Conservation (phyloP, 2,888 invertebrate species). For the Hecatera dysodea region DNA sequence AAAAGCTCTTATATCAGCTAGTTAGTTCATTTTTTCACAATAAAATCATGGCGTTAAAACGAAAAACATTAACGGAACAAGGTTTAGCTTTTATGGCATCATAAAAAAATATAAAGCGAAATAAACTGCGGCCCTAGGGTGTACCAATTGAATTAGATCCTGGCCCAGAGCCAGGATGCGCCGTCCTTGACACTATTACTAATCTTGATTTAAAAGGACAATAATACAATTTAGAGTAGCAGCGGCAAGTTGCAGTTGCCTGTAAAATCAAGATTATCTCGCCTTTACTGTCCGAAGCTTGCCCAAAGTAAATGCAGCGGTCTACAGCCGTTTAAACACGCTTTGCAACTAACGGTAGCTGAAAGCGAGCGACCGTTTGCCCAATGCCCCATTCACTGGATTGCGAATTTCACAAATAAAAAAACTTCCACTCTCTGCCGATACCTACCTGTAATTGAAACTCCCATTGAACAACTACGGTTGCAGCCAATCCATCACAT, state of each 20-base stretch:
- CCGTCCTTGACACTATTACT: slow-evolving; percentile 69
- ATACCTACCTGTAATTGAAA: background rate
- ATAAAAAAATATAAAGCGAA: slow-evolving; percentile 74
- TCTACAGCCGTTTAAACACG: slow-evolving; percentile 12
- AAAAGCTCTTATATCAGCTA: slow-evolving; percentile 53
- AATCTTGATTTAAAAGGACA: slow-evolving; percentile 70
- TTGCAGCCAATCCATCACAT: slow-evolving; percentile 7
- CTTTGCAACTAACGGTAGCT: background rate
- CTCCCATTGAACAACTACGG: background rate
- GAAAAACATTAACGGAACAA: slow-evolving; percentile 75
- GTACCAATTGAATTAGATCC: slow-evolving; percentile 81
- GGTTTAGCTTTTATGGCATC: slow-evolving; percentile 77
- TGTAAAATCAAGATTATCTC: background rate
- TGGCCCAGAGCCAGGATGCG: slow-evolving; percentile 77
- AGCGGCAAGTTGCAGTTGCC: slow-evolving; percentile 17
- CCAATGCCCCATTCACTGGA: background rate
- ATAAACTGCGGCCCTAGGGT: slow-evolving; percentile 72
- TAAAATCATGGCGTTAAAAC: slow-evolving; percentile 69
- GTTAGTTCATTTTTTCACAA: slow-evolving; percentile 61
- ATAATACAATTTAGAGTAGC: slow-evolving; percentile 54
- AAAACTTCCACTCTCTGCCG: background rate
- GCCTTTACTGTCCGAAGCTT: background rate
- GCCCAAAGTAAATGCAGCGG: background rate
- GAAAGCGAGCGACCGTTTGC: background rate
- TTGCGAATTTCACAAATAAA: background rate